Evolutionary conservation across 2,113 vertebrate species (phyloP).

Genomic region (Psilopsiagon aymara): DNA sequence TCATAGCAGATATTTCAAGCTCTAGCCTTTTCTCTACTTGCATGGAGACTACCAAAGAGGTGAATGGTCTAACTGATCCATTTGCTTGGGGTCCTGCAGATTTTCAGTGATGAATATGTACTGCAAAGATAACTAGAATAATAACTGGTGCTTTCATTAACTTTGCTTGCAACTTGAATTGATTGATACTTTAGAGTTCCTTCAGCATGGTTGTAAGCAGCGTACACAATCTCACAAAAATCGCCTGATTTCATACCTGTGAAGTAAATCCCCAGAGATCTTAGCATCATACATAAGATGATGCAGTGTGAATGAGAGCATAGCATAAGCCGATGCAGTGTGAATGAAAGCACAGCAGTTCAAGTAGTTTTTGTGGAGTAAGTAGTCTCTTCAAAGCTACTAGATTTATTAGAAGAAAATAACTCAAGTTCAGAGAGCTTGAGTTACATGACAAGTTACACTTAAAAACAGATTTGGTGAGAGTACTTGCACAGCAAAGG

Average conservation of each 20-base stretch:
- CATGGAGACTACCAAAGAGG: background rate
- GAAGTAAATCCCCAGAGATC: background rate
- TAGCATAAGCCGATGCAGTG: rapidly evolving
- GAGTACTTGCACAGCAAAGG: background rate
- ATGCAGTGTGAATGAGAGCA: background rate
- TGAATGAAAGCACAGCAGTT: background rate
- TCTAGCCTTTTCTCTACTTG: background rate
- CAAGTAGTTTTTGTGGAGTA: background rate
- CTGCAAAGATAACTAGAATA: background rate
- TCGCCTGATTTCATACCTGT: background rate
- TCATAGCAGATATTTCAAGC: background rate
- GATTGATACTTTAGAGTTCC: background rate
- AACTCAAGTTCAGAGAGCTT: background rate
- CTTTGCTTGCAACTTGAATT: background rate
- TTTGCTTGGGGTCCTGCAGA: background rate
- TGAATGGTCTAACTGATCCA: background rate
- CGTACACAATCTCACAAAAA: background rate
- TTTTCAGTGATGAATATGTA: background rate
- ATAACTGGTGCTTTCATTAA: background rate
- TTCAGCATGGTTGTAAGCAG: background rate
- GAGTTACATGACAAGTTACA: background rate
- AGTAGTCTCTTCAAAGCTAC: background rate
- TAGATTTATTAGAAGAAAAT: background rate
- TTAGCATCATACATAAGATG: rapidly evolving
- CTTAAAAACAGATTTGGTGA: background rate